Conservation (phyloP, 2,797 vertebrate species). For the Tympanoctomys barrerae region DNA sequence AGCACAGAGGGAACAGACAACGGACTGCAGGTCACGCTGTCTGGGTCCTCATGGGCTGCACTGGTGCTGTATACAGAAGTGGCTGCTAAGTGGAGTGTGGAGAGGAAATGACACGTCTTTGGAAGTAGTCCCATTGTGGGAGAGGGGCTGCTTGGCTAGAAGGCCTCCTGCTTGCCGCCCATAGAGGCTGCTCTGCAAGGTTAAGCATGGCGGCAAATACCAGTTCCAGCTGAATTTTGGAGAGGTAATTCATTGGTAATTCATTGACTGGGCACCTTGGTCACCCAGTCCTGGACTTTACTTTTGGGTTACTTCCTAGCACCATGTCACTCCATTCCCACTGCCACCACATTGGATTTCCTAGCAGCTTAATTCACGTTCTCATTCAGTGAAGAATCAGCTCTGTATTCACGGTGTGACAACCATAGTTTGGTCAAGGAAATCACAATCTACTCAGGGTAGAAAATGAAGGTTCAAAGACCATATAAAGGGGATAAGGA, state of each 20-base stretch:
- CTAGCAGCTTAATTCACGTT: background rate
- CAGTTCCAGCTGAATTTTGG: background rate
- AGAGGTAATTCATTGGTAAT: accelerated
- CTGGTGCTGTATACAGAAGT: background rate
- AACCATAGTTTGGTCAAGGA: background rate
- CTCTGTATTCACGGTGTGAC: background rate
- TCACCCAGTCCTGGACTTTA: background rate
- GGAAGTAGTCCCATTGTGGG: background rate
- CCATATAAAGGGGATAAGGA: background rate
- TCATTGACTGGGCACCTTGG: background rate
- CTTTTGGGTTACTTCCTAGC: background rate
- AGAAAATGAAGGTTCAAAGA: background rate
- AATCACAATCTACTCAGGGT: background rate
- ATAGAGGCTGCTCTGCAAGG: background rate
- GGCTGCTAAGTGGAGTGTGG: background rate
- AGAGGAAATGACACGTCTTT: background rate
- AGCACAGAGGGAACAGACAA: background rate
- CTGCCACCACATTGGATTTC: background rate
- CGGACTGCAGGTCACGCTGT: too few relatives aligned
- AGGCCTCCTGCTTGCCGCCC: background rate
- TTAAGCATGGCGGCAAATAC: background rate
- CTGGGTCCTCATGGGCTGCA: background rate
- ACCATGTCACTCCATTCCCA: background rate
- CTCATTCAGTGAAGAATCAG: slow-evolving; percentile 28
- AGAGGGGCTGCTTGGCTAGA: background rate